phyloP scores from a whole-genome alignment of 1,140 invertebrate genomes.

The Nylanderia fulva region DNA sequence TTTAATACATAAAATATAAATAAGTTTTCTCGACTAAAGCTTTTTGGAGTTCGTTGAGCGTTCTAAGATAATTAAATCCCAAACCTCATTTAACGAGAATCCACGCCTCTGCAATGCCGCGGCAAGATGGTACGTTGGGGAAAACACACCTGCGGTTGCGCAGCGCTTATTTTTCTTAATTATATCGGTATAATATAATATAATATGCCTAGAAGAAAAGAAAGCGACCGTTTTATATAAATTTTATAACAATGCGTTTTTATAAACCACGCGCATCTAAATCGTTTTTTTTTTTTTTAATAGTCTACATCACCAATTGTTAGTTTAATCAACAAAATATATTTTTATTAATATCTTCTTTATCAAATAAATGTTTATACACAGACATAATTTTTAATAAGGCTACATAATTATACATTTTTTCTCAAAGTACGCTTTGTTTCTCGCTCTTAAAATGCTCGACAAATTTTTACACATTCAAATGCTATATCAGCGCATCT shows the following conservation, averaged over 20 bases:
- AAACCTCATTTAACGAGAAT: constrained; percentile 57
- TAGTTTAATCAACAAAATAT: background rate
- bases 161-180: constrained; percentile 51
- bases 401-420: background rate
- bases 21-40: background rate
- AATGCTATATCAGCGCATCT: background rate
- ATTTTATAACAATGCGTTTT: constrained; percentile 1
- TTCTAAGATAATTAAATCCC: constrained; percentile 48
- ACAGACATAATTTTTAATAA: background rate
- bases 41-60: constrained; percentile 9
- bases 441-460: background rate
- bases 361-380: background rate
- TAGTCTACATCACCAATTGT: background rate
- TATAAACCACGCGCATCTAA: background rate
- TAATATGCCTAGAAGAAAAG: background rate
- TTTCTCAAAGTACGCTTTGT: background rate
- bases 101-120: constrained; percentile 23
- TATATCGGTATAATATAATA: constrained; percentile 29
- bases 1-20: background rate
- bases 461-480: constrained; percentile 20
- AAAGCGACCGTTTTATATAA: background rate
- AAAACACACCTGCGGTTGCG: constrained; percentile 49
- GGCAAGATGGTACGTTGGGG: constrained; percentile 51
- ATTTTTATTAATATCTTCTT: background rate
- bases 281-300: background rate